phyloP scores from a whole-genome alignment of 2,113 vertebrate species.

The Heloderma charlesbogerti region DNA sequence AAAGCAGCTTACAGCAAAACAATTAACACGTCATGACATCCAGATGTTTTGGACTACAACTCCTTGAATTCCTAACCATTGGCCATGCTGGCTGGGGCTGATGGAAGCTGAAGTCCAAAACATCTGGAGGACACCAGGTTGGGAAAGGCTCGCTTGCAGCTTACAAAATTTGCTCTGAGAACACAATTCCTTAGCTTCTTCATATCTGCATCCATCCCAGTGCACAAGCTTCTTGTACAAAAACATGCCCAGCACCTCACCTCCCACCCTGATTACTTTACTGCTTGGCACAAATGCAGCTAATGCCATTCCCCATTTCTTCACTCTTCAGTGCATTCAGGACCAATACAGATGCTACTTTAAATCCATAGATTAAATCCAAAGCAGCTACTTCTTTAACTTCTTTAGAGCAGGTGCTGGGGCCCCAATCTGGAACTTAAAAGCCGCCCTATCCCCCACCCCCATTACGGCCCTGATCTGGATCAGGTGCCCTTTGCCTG shows the following conservation, averaged over 20 bases:
- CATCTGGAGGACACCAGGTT: too few relatives aligned
- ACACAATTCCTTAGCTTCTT: background rate
- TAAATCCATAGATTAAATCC: too few relatives aligned
- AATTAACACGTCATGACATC: background rate
- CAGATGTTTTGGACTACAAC: too few relatives aligned
- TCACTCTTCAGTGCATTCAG: background rate
- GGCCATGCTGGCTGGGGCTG: background rate
- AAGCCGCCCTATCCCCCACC: too few relatives aligned
- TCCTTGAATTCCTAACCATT: too few relatives aligned
- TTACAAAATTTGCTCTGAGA: background rate
- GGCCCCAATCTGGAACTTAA: too few relatives aligned
- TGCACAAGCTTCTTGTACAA: background rate
- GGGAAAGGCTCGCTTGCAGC: background rate
- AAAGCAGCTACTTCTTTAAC: too few relatives aligned
- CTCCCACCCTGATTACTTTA: background rate
- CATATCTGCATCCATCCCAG: background rate
- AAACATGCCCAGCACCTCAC: background rate
- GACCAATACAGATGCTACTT: too few relatives aligned
- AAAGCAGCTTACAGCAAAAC: background rate
- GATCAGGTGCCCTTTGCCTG: too few relatives aligned
- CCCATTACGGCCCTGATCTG: too few relatives aligned
- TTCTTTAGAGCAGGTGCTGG: too few relatives aligned
- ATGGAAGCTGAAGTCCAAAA: too few relatives aligned
- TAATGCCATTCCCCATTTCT: background rate
- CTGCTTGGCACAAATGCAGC: background rate